A percentile compares a stretch with the other conserved stretches of the same genome.
phyloP scores from a whole-genome alignment of 2,797 vertebrate genomes.

The Sylvia borin region DNA sequence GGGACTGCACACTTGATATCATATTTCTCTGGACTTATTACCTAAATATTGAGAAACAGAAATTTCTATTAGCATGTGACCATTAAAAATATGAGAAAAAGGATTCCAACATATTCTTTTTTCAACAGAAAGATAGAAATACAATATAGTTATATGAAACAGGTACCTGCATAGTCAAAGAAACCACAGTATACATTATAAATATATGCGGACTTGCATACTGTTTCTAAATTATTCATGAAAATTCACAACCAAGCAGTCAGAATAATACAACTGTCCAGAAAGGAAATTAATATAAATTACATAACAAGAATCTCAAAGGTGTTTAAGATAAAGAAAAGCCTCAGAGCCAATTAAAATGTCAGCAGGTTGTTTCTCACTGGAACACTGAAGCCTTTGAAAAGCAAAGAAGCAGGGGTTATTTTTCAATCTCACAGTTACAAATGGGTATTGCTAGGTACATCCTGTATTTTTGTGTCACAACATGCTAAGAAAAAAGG shows the following conservation, averaged over 20 bases:
- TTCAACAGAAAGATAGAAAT: neutral
- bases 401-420: neutral
- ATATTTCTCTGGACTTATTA: constrained; percentile 96
- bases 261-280: neutral
- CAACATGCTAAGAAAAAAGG: neutral
- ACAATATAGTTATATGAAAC: neutral
- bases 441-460: neutral
- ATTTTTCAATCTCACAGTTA: neutral
- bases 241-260: neutral
- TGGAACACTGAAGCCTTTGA: neutral
- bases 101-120: neutral
- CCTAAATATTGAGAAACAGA: constrained; percentile 75
- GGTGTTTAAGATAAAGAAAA: neutral
- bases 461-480: neutral
- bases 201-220: neutral
- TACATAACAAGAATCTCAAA: neutral
- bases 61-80: neutral
- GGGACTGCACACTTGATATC: constrained; percentile 90
- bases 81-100: neutral
- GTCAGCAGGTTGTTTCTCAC: neutral
- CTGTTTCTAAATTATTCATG: neutral
- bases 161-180: neutral
- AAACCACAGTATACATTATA: neutral
- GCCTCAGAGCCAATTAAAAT: neutral
- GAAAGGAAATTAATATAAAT: neutral